Evolutionary conservation across 2,888 invertebrate species (phyloP).

Genomic region (Leptinotarsa juncta): DNA sequence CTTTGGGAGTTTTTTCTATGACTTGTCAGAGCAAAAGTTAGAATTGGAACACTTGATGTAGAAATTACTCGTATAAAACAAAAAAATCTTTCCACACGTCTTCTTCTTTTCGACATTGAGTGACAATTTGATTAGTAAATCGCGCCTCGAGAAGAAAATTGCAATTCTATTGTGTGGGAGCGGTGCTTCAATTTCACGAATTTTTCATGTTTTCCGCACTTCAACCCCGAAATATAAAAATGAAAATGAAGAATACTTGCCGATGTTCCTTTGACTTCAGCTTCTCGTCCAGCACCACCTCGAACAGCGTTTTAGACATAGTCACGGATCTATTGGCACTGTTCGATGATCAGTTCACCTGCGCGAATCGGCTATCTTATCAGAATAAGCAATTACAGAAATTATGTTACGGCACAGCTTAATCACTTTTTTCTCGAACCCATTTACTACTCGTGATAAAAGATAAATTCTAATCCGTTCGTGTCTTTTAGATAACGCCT

Average conservation of each 20-base stretch:
- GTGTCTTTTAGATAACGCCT: neutral
- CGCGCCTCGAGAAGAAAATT: too few relatives aligned
- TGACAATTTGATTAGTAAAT: too few relatives aligned
- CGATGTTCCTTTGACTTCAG: conserved; percentile 34
- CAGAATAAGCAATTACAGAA: neutral
- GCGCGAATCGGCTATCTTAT: conserved; percentile 9
- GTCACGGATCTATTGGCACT: conserved; percentile 19
- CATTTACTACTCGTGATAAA: neutral
- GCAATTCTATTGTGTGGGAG: too few relatives aligned
- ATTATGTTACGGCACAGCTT: conserved; percentile 15
- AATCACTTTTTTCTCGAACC: neutral
- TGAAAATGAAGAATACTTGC: conserved; percentile 42
- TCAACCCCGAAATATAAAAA: conserved; percentile 70
- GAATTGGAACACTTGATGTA: too few relatives aligned
- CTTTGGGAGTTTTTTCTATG: too few relatives aligned
- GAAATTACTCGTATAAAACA: too few relatives aligned
- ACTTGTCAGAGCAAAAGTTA: too few relatives aligned
- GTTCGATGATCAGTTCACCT: neutral
- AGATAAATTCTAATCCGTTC: conserved; percentile 2
- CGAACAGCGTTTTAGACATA: conserved; percentile 43
- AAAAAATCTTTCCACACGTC: too few relatives aligned
- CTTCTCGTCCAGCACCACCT: conserved; percentile 43
- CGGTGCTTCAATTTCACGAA: too few relatives aligned
- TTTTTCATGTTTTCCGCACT: too few relatives aligned
- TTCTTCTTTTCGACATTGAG: too few relatives aligned